phyloP scores from a whole-genome alignment of 2,888 invertebrate species.

The Eremobia ochroleuca region DNA sequence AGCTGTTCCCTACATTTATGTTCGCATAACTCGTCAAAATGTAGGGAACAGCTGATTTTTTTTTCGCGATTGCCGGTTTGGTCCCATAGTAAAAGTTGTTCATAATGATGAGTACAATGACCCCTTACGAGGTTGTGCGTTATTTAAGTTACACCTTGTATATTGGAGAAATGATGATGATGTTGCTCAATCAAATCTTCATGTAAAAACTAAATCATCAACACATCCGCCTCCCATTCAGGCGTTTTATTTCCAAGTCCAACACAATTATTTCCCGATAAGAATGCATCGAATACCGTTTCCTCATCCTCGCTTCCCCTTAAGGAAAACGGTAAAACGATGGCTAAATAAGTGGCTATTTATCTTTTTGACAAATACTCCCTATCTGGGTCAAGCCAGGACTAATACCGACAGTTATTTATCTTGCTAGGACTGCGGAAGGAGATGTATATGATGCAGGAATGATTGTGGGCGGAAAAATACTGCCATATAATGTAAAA shows the following conservation, averaged over 20 bases:
- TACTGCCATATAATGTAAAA: too few relatives aligned
- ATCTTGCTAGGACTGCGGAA: constrained; percentile 11
- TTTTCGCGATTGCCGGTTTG: too few relatives aligned
- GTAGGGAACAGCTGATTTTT: too few relatives aligned
- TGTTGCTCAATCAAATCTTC: background rate
- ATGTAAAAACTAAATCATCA: background rate
- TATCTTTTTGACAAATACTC: constrained; percentile 52
- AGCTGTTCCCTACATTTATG: too few relatives aligned
- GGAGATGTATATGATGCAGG: background rate
- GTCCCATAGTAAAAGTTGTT: too few relatives aligned
- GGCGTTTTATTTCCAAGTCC: background rate
- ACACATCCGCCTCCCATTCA: background rate
- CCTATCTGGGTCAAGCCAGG: constrained; percentile 38
- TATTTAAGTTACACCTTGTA: too few relatives aligned
- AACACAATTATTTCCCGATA: background rate
- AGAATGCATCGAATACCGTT: constrained; percentile 19
- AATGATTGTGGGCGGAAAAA: background rate
- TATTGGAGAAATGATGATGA: too few relatives aligned
- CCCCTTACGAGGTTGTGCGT: too few relatives aligned
- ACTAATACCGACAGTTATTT: constrained; percentile 44
- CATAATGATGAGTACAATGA: too few relatives aligned
- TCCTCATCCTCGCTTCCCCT: background rate
- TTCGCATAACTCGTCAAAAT: too few relatives aligned
- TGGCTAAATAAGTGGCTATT: constrained; percentile 42
- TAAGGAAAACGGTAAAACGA: constrained; percentile 38